These are phyloP conservation scores for Elgaria multicarinata DNA, from an alignment of 2,113 vertebrate genomes.

Conservation along the genomic window DNA sequence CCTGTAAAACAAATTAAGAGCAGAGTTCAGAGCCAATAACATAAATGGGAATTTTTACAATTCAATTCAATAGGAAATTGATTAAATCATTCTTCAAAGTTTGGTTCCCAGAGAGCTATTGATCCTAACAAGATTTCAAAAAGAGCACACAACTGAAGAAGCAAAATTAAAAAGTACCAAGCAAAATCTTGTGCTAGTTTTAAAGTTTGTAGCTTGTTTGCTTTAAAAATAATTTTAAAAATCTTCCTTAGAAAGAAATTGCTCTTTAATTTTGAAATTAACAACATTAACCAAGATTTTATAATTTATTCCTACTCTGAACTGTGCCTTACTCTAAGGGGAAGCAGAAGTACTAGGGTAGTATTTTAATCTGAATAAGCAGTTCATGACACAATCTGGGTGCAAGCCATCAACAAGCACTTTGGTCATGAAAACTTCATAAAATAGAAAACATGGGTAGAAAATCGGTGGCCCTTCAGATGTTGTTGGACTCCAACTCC, in stretches of 20 bases:
- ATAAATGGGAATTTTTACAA: not conserved
- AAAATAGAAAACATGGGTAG: not conserved
- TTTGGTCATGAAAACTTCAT: not conserved
- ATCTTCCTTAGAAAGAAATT: not conserved
- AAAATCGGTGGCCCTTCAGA: not conserved
- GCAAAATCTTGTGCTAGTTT: not conserved
- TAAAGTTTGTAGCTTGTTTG: conserved; percentile 3
- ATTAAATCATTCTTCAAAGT: not conserved
- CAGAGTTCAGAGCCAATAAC: not conserved
- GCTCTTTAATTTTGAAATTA: conserved; percentile 3
- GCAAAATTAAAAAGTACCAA: not conserved
- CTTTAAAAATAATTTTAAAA: not conserved
- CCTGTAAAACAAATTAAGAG: not conserved
- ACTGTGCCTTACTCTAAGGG: not conserved
- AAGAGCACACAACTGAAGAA: too few species aligned
- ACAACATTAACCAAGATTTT: not conserved
- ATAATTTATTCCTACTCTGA: not conserved
- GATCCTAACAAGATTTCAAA: not conserved
- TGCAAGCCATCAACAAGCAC: not conserved
- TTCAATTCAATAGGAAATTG: not conserved
- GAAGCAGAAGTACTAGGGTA: not conserved
- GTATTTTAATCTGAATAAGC: not conserved
- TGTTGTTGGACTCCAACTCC: too few species aligned
- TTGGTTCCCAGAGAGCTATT: not conserved
- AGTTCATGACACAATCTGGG: not conserved